Conservation (phyloP, 2,888 invertebrate genomes). For the Hipparchia semele region DNA sequence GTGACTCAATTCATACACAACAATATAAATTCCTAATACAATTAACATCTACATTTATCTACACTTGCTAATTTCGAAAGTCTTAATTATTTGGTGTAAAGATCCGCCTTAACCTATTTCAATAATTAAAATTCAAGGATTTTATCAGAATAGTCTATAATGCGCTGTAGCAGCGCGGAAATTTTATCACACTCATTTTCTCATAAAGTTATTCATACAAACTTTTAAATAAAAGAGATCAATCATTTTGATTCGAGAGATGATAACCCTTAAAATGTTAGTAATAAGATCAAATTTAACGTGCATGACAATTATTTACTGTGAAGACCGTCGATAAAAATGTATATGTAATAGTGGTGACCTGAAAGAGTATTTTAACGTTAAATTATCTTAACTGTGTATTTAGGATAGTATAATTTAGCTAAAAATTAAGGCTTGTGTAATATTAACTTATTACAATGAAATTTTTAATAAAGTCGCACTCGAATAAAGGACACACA, state of each 20-base stretch:
- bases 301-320: slow-evolving; percentile 31
- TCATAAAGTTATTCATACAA: slow-evolving; percentile 34
- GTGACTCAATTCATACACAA: slow-evolving; percentile 54
- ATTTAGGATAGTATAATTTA: slow-evolving; percentile 10
- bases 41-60: slow-evolving; percentile 71
- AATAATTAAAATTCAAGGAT: slow-evolving; percentile 43
- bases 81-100: slow-evolving; percentile 83
- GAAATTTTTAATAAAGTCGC: not conserved
- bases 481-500: not conserved
- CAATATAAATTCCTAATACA: slow-evolving; percentile 59
- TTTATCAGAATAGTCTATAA: slow-evolving; percentile 34
- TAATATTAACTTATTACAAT: slow-evolving; percentile 24
- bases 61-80: slow-evolving; percentile 66
- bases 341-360: slow-evolving; percentile 18
- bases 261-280: slow-evolving; percentile 27
- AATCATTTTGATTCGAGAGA: slow-evolving; percentile 26
- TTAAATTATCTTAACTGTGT: slow-evolving; percentile 18
- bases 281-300: slow-evolving; percentile 15
- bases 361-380: slow-evolving; percentile 15
- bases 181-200: slow-evolving; percentile 37
- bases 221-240: slow-evolving; percentile 30
- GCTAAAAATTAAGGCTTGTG: slow-evolving; percentile 33
- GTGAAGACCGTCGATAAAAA: slow-evolving; percentile 25
- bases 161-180: slow-evolving; percentile 27
- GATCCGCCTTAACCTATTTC: slow-evolving; percentile 73